phyloP scores from a whole-genome alignment of 2,888 invertebrate species.

The Physocephala rufipes region DNA sequence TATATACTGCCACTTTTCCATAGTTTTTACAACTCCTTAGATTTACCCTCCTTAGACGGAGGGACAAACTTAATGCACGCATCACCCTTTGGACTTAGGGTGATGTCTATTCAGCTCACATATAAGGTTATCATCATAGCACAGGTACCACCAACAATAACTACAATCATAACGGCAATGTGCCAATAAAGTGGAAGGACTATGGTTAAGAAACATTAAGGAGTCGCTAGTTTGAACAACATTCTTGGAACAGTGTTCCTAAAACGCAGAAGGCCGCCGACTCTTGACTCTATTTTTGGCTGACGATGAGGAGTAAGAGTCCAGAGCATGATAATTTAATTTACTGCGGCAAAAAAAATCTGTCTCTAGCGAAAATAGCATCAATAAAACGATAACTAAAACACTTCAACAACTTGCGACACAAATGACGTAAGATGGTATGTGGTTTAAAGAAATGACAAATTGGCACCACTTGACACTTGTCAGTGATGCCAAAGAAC shows the following conservation, averaged over 20 bases:
- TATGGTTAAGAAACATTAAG: constrained; percentile 16
- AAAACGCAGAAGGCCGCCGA: not conserved
- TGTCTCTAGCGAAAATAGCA: constrained; percentile 11
- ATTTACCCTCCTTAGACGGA: not conserved
- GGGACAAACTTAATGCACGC: not conserved
- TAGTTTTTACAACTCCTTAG: too few species aligned
- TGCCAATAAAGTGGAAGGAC: not conserved
- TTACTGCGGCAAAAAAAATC: constrained; percentile 30
- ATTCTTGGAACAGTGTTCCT: constrained; percentile 5
- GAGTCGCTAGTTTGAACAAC: not conserved
- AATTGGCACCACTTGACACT: constrained; percentile 49
- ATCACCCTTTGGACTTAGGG: too few species aligned
- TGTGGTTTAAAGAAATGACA: constrained; percentile 48
- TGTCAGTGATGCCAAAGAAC: constrained; percentile 20
- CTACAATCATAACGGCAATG: too few species aligned
- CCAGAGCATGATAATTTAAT: not conserved
- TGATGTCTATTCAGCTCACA: not conserved
- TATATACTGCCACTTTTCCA: too few species aligned
- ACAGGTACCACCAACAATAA: too few species aligned
- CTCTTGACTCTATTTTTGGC: constrained; percentile 22
- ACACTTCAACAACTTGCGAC: constrained; percentile 41
- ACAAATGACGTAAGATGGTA: constrained; percentile 56
- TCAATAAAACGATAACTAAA: constrained; percentile 28
- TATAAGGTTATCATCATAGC: not conserved
- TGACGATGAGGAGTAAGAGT: constrained; percentile 3